These are phyloP conservation scores for Hylia prasina DNA, from an alignment of 2,113 vertebrate genomes.

Conservation along the genomic window DNA sequence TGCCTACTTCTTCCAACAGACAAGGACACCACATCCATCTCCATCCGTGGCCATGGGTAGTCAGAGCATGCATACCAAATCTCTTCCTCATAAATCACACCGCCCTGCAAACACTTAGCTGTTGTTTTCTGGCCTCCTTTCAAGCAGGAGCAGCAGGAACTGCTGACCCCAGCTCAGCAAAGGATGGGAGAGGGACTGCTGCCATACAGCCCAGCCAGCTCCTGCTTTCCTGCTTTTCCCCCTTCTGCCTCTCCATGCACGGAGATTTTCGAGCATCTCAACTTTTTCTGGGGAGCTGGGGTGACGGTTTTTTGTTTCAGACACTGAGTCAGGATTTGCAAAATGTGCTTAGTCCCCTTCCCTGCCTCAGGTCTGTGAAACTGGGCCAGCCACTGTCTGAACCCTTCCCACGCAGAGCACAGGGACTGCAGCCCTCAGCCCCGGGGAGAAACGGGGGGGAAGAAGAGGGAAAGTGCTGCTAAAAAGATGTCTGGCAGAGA, in stretches of 20 bases:
- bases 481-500: background rate
- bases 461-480: background rate
- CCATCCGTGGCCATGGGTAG: background rate
- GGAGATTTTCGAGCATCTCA: background rate
- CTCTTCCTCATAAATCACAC: slow-evolving; percentile 17
- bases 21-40: slow-evolving; percentile 43
- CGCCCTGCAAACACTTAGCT: background rate
- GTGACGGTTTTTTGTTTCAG: background rate
- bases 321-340: background rate
- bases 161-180: background rate
- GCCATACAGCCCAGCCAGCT: background rate
- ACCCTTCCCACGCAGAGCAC: background rate
- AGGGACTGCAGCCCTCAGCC: background rate
- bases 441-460: background rate
- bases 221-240: background rate
- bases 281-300: background rate
- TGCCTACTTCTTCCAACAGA: background rate
- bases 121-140: background rate
- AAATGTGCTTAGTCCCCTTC: background rate
- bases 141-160: background rate
- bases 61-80: slow-evolving; percentile 23
- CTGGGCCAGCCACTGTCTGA: background rate
- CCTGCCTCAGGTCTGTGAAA: background rate
- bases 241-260: accelerated
- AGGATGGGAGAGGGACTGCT: accelerated